Evolutionary conservation across 2,888 invertebrate species (phyloP).

Genomic region (Elaeidobius kamerunicus): DNA sequence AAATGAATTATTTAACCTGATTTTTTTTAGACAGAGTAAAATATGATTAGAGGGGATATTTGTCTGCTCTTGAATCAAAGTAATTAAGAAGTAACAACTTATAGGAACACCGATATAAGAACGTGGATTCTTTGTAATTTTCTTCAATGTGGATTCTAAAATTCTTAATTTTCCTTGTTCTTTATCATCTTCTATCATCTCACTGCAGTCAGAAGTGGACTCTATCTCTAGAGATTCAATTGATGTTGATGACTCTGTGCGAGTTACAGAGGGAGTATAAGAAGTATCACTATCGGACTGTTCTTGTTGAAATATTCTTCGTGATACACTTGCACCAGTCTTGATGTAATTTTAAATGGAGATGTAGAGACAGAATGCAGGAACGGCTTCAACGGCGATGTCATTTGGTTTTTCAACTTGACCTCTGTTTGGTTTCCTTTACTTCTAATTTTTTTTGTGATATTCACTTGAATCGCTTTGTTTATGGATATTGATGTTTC

Average conservation of each 20-base stretch:
- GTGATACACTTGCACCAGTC: too few species aligned
- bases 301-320: too few species aligned
- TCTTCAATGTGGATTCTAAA: background rate
- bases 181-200: background rate
- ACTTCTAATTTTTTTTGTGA: background rate
- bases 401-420: background rate
- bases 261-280: background rate
- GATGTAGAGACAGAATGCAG: slow-evolving; percentile 1
- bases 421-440: slow-evolving; percentile 1
- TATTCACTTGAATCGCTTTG: background rate
- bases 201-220: slow-evolving; percentile 2
- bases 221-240: background rate
- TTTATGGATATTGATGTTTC: too few species aligned
- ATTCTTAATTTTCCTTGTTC: slow-evolving; percentile 1
- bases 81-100: background rate
- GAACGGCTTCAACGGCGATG: background rate
- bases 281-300: slow-evolving; percentile 1
- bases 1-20: slow-evolving; percentile 7
- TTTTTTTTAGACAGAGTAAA: background rate
- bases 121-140: slow-evolving; percentile 3
- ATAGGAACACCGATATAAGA: background rate
- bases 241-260: background rate
- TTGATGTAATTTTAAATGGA: slow-evolving; percentile 1
- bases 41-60: too few species aligned
- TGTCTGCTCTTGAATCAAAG: background rate